Percentiles rank a stretch among this genome's conserved stretches.
These are phyloP conservation scores for Sicus ferrugineus DNA, from an alignment of 2,888 invertebrate genomes.

Conservation along the genomic window DNA sequence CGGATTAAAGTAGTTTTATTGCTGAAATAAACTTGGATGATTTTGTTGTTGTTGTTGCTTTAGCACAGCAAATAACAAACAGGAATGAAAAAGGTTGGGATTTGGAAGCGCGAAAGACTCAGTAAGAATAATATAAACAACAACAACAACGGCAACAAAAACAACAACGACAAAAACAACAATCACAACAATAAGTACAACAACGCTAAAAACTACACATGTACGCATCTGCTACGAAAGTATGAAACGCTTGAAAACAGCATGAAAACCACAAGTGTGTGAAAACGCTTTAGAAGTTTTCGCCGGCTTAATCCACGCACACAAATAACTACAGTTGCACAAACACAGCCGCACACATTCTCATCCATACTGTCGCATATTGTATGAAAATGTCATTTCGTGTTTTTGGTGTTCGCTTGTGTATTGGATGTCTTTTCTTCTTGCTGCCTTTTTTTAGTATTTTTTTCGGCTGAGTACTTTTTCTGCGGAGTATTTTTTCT, in stretches of 20 bases:
- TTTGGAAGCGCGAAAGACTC: not conserved
- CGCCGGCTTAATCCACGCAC: not conserved
- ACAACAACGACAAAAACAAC: not conserved
- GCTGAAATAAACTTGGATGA: no score
- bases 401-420: slow-evolving; percentile 22
- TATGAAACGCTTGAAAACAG: not conserved
- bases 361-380: not conserved
- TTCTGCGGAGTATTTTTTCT: not conserved
- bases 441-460: not conserved
- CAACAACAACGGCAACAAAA: slow-evolving; percentile 9
- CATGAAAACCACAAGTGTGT: slow-evolving; percentile 5
- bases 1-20: slow-evolving; percentile 23
- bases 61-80: not conserved
- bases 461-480: not conserved
- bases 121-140: no score
- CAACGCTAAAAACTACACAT: not conserved
- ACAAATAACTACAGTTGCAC: no score
- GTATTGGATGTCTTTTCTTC: not conserved
- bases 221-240: no score
- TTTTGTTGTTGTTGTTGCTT: not conserved
- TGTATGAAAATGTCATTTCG: slow-evolving; percentile 15
- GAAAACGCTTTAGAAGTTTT: slow-evolving; percentile 29
- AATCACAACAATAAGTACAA: not conserved
- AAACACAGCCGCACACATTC: not conserved
- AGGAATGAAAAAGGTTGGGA: not conserved